Evolutionary conservation across 1,140 invertebrate species (phyloP).

Genomic region (Atta colombica): DNA sequence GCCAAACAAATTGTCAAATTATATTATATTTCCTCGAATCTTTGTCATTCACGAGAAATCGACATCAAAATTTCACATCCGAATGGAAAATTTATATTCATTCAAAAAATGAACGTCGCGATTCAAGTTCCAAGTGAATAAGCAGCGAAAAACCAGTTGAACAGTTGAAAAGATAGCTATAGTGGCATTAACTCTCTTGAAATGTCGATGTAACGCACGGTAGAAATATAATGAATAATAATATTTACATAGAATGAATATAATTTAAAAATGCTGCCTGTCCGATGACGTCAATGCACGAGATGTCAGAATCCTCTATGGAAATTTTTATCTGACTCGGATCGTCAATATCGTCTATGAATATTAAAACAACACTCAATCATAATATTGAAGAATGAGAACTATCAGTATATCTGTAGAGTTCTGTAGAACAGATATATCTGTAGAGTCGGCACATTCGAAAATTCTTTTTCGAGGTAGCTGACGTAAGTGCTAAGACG

Average conservation of each 20-base stretch:
- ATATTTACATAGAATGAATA: slow-evolving; percentile 31
- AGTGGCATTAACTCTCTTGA: neutral
- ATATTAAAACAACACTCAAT: neutral
- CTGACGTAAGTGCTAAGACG: slow-evolving; percentile 62
- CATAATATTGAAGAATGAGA: neutral
- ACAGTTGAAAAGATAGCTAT: neutral
- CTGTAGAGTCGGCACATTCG: neutral
- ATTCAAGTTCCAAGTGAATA: neutral
- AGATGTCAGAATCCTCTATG: neutral
- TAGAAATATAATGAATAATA: slow-evolving; percentile 23
- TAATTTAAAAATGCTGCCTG: slow-evolving; percentile 8
- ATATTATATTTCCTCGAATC: slow-evolving; percentile 9
- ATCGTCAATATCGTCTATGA: neutral
- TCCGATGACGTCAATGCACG: slow-evolving; percentile 27
- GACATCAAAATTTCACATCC: neutral
- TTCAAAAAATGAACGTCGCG: neutral
- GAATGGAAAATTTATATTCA: neutral
- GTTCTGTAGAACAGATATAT: neutral
- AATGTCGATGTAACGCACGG: neutral
- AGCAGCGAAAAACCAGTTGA: neutral
- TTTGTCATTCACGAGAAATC: slow-evolving; percentile 6
- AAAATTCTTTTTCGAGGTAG: slow-evolving; percentile 6
- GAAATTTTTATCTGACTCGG: neutral
- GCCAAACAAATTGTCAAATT: slow-evolving; percentile 6
- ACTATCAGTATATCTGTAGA: neutral